Conservation (phyloP, 2,113 vertebrate species). For the Pedetes capensis region DNA sequence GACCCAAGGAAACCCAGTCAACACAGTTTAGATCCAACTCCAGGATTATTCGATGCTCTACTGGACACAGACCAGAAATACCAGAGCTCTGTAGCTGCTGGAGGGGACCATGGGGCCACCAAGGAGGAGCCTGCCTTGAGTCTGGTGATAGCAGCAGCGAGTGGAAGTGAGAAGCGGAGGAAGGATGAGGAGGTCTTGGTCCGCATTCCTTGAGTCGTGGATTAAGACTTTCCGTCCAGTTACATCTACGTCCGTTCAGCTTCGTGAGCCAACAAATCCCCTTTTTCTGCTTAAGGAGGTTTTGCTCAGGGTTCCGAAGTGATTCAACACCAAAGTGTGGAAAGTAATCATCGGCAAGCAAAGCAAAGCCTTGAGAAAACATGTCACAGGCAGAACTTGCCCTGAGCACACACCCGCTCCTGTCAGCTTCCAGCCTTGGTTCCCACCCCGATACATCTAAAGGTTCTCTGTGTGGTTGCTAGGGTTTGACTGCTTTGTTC, state of each 20-base stretch:
- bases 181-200: neutral
- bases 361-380: neutral
- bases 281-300: neutral
- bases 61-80: neutral
- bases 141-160: neutral
- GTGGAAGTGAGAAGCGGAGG: neutral
- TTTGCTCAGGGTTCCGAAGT: neutral
- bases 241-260: neutral
- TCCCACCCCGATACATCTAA: neutral
- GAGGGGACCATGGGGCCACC: too few species aligned
- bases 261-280: neutral
- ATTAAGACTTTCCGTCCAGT: neutral
- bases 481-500: neutral
- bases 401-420: neutral
- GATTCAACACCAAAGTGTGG: neutral
- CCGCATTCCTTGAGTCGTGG: neutral
- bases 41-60: neutral
- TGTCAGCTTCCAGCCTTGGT: neutral
- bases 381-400: neutral
- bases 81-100: neutral
- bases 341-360: neutral
- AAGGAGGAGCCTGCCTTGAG: neutral
- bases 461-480: neutral
- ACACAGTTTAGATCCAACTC: neutral
- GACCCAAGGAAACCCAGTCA: neutral